Evolutionary conservation across 2,888 invertebrate species (phyloP), one percentile per base, ranked within the genome.

Genomic region (Ephialtes manifestator): DNA sequence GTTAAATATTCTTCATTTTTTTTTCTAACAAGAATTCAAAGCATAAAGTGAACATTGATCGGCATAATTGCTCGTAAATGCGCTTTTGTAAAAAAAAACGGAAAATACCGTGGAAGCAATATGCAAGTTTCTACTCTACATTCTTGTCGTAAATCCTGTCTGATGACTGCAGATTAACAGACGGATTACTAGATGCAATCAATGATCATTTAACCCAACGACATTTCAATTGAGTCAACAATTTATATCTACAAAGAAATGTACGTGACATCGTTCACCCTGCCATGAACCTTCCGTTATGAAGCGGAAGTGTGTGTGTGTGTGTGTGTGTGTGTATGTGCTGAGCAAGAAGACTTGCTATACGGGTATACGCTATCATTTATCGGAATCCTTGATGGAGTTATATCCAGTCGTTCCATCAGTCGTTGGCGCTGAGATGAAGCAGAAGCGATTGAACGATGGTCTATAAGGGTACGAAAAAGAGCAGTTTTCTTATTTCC

Each of bases 361-460:
- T 70, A 28, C 31, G 72, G 24, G 43, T 55, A 11, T 18, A 63
- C n/a, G 35, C 39, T 24, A 75, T 81, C 81, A 63, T 68, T 63
- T 68, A 75, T 75, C 67, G 60, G 51, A 35, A 43, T 70, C 81
- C 75, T 51, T 51, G 68, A 75, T 70, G 60, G 68, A 60, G 68
- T 81, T 75, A 81, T 60, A 53, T 60, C 48, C 60, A 28, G 60
- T 75, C 75, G 81, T 81, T 68, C 39, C 8, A 55, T 55, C 67
- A 46, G 31, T 39, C 68, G 68, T 60, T 53, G 24, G 24, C 10
- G 13, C 81, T 31, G 68, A 15, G 68, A 60, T 46, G 51, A 70
- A 5, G 60, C 74, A 80, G 35, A 81, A 58, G 39, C 51, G 24
- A 58, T 58, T 28, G 58, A 28, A 68, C 46, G 48, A 24, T 58